A percentile compares a stretch with the other conserved stretches of the same genome.
phyloP scores from a whole-genome alignment of 2,888 invertebrate species.

The Linyphia triangularis region DNA sequence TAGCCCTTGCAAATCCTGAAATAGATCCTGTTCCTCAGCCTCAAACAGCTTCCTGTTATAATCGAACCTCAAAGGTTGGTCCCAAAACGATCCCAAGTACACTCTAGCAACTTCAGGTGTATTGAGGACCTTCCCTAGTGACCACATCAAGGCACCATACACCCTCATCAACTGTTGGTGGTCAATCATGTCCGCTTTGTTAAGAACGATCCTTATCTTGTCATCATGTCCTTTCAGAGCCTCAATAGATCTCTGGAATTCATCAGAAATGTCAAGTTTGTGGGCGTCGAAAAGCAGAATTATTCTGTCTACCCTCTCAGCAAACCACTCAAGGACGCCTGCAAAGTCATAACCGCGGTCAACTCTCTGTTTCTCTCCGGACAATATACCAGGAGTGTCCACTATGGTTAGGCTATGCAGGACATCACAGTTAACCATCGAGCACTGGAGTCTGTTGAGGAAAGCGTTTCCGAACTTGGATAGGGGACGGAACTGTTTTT shows the following conservation, averaged over 20 bases:
- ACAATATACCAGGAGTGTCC: slow-evolving; percentile 82
- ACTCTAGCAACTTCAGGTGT: slow-evolving; percentile 99
- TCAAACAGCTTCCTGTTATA: slow-evolving; percentile 86
- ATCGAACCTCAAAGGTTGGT: slow-evolving; percentile 91
- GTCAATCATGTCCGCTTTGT: slow-evolving; percentile 99
- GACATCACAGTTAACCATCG: slow-evolving; percentile 81
- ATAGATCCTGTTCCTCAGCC: slow-evolving; percentile 96
- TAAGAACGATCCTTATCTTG: slow-evolving; percentile 96
- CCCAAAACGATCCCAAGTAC: slow-evolving; percentile 99
- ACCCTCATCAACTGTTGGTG: slow-evolving; percentile 99
- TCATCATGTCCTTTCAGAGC: slow-evolving; percentile 81
- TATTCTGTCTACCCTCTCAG: slow-evolving; percentile 83
- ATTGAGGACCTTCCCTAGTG: slow-evolving; percentile 97
- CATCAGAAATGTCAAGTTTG: slow-evolving; percentile 83
- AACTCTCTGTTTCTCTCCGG: slow-evolving; percentile 82
- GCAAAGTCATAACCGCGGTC: slow-evolving; percentile 83
- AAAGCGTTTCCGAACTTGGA: slow-evolving; percentile 83
- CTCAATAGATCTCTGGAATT: slow-evolving; percentile 82
- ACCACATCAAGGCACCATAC: slow-evolving; percentile 99
- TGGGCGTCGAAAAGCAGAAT: slow-evolving; percentile 83
- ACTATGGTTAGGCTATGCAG: slow-evolving; percentile 82
- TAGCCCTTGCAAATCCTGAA: slow-evolving; percentile 94
- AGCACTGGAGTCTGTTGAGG: slow-evolving; percentile 83
- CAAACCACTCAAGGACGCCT: slow-evolving; percentile 83
- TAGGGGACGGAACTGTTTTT: slow-evolving; percentile 82